These are phyloP conservation scores for Drosophila bocqueti DNA, from an alignment of 1,140 invertebrate species.

Conservation along the genomic window DNA sequence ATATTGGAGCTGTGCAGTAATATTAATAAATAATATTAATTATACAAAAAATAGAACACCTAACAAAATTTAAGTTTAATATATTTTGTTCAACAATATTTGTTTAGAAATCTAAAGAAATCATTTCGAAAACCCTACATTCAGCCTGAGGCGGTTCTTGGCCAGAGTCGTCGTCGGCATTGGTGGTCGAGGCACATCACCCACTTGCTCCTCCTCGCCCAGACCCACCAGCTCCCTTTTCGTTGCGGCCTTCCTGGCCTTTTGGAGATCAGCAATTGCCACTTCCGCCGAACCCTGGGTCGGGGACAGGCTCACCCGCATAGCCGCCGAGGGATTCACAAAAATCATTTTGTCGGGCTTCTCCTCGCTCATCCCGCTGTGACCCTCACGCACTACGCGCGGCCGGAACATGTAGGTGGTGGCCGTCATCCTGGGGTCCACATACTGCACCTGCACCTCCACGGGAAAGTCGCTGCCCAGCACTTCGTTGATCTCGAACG, in stretches of 20 bases:
- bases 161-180: neutral
- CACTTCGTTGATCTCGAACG: conserved; percentile 70
- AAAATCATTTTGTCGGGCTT: conserved; percentile 65
- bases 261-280: neutral
- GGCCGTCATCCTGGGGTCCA: conserved; percentile 49
- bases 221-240: neutral
- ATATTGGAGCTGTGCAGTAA: no score
- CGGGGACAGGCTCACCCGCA: conserved; percentile 30
- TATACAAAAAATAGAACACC: neutral
- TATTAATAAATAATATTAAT: no score
- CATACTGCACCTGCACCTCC: conserved; percentile 64
- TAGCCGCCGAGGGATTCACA: conserved; percentile 53
- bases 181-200: conserved; percentile 4
- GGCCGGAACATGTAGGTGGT: conserved; percentile 64
- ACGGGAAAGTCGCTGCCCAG: conserved; percentile 62
- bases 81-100: no score
- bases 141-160: conserved; percentile 11
- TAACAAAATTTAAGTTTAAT: neutral
- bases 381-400: conserved; percentile 44
- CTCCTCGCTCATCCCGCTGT: conserved; percentile 51
- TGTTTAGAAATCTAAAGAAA: neutral
- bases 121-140: neutral
- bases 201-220: conserved; percentile 12
- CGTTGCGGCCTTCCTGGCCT: no score
- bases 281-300: neutral